Percentiles rank a stretch among this genome's conserved stretches.
Evolutionary conservation across 2,888 invertebrate genomes (phyloP).

Genomic region (Trachelus troglodyta): DNA sequence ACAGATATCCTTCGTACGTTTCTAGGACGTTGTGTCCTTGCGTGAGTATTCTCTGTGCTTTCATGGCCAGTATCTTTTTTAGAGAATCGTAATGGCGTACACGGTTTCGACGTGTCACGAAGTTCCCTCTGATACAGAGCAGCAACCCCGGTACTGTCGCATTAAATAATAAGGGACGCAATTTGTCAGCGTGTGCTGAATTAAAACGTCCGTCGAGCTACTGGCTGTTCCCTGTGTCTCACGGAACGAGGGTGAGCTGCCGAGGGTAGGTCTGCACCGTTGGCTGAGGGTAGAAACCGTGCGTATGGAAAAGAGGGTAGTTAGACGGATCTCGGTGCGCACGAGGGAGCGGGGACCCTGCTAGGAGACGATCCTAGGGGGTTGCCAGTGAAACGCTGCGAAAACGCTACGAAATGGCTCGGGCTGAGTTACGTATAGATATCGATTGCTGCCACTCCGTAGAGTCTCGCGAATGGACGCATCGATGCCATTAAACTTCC

Average conservation of each 20-base stretch:
- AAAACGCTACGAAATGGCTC: background rate
- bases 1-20: background rate
- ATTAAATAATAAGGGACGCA: conserved; percentile 40
- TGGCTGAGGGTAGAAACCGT: background rate
- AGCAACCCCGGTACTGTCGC: conserved; percentile 8
- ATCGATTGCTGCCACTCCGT: background rate
- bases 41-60: background rate
- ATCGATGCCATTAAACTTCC: background rate
- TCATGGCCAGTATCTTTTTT: background rate
- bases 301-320: conserved; percentile 1
- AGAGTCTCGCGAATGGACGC: background rate
- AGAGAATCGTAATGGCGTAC: conserved; percentile 12
- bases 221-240: background rate
- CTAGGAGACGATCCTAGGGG: background rate
- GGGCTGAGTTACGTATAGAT: background rate
- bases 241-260: background rate
- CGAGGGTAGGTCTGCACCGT: background rate
- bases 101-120: background rate
- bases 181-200: conserved; percentile 45
- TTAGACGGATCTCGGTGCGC: background rate
- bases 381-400: background rate
- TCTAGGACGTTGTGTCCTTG: background rate
- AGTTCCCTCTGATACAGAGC: background rate
- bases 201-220: conserved; percentile 33
- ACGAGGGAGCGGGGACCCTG: background rate